Evolutionary conservation across 2,888 invertebrate genomes (phyloP).

Genomic region (Perizoma affinitatum): DNA sequence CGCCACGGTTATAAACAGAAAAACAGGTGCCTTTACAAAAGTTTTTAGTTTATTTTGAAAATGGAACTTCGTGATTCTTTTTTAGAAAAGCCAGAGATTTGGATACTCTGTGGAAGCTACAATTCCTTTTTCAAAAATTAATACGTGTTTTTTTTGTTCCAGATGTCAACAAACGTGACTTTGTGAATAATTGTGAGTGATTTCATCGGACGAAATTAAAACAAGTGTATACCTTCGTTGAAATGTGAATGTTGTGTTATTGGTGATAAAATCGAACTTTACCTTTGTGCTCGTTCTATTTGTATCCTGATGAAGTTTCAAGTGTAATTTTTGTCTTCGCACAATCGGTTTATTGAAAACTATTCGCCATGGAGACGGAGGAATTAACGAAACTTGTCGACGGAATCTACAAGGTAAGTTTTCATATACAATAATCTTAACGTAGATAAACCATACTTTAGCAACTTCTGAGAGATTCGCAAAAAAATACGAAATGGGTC

Average conservation of each 20-base stretch:
- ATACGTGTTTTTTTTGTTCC: slow-evolving; percentile 69
- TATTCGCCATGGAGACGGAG: slow-evolving; percentile 90
- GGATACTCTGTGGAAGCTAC: neutral
- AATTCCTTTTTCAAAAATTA: slow-evolving; percentile 9
- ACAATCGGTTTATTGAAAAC: slow-evolving; percentile 64
- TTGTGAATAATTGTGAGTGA: slow-evolving; percentile 70
- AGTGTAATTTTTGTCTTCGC: slow-evolving; percentile 64
- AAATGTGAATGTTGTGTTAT: slow-evolving; percentile 78
- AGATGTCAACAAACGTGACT: slow-evolving; percentile 75
- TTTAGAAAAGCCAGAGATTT: neutral
- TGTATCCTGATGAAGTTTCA: slow-evolving; percentile 72
- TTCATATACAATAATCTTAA: neutral
- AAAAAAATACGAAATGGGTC: too few species aligned
- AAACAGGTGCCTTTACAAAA: slow-evolving; percentile 47
- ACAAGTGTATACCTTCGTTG: slow-evolving; percentile 56
- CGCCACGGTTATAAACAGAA: slow-evolving; percentile 54
- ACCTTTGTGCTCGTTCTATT: slow-evolving; percentile 59
- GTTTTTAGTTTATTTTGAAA: slow-evolving; percentile 24
- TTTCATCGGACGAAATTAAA: slow-evolving; percentile 51
- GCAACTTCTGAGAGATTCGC: too few species aligned
- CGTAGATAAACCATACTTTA: too few species aligned
- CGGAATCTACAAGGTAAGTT: slow-evolving; percentile 93
- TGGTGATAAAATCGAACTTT: slow-evolving; percentile 70
- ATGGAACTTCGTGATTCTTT: slow-evolving; percentile 10
- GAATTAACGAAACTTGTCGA: slow-evolving; percentile 95